A percentile compares a stretch with the other conserved stretches of the same genome.
Evolutionary conservation across 30 jellyfish, hydroid and myxozoan species (phyloP).

Genomic region (Aurelia sp.): DNA sequence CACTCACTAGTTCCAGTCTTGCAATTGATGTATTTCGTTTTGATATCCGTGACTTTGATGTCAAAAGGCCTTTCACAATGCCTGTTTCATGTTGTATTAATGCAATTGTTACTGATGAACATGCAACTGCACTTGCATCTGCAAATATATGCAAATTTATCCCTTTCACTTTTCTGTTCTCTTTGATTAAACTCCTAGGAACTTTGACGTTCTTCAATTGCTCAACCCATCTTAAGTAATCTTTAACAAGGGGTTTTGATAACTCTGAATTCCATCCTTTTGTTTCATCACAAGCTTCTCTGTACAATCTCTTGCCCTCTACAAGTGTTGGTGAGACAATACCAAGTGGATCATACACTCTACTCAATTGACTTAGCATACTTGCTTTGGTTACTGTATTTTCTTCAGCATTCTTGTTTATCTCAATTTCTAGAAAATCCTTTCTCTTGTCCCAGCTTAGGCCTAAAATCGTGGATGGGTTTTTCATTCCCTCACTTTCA

Average conservation of each 20-base stretch:
- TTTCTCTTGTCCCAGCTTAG: no score
- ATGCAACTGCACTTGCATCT: background rate
- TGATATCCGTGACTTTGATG: conserved; percentile 36
- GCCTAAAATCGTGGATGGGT: no score
- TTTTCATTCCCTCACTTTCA: no score
- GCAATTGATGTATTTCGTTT: conserved; percentile 22
- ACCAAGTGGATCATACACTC: no score
- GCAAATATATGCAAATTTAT: conserved; percentile 5
- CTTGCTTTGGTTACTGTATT: no score
- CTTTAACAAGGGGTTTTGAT: conserved; percentile 13
- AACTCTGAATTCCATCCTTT: conserved; percentile 23
- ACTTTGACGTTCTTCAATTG: conserved; percentile 12
- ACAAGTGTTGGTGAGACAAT: no score
- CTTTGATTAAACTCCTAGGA: conserved; percentile 19
- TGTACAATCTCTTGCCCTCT: no score
- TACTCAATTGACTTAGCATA: no score
- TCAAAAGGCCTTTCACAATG: conserved; percentile 24
- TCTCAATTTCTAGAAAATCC: no score
- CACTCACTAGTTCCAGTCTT: conserved; percentile 31
- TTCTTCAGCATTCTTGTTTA: no score
- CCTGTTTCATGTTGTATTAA: conserved; percentile 15
- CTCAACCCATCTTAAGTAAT: background rate
- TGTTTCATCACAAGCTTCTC: no score
- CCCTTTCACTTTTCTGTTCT: background rate
- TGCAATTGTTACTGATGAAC: conserved; percentile 57